Evolutionary conservation across 92 coral and sea anemone species (phyloP), one percentile per base, ranked within the genome.

Genomic region (Chrysogorgia sp.): DNA sequence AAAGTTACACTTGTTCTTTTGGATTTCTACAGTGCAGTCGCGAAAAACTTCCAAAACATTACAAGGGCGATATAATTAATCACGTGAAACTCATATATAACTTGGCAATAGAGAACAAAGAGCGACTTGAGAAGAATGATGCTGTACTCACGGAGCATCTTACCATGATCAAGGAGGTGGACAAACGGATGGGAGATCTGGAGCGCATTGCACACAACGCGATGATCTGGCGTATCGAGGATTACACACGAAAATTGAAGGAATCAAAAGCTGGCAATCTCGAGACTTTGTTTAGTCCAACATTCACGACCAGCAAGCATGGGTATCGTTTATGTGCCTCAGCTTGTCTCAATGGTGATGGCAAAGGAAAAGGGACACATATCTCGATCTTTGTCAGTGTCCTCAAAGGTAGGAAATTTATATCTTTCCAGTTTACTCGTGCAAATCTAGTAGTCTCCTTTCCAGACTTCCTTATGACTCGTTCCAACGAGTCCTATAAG

Each of bases 261-360:
- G 93, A 96, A 76, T 92, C 97, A 3, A 96, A 89, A 68, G 91
- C 96, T 15, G 99, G 99, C 3, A 90, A 96, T 35, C 58, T 64
- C 20, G 96, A 89, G 65, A 92, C 97, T 0, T 87, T 96, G 19
- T 96, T 96, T 37, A 86, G 92, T 9, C 99, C 99, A 31, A 89
- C 99, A 22, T 96, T 96, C 74, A 92, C 99, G 7, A 96, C 99
- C 23, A 92, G 97, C 83, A 96, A 92, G 60, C 99, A 96, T 57
- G 99, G 99, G 59, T 96, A 96, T 83, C 89, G 99, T 1, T 67
- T 96, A 76, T 90, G 99, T 52, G 99, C 99, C 33, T 96, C 99
- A 14, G 91, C 92, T 55, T 96, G 99, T 62, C 81, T 96, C 81
- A 96, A 96, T 74, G 99, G 99, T 0, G 99, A 96, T 60, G 99